Evolutionary conservation across 2,888 invertebrate species (phyloP).

Genomic region (Tetragnatha montana): DNA sequence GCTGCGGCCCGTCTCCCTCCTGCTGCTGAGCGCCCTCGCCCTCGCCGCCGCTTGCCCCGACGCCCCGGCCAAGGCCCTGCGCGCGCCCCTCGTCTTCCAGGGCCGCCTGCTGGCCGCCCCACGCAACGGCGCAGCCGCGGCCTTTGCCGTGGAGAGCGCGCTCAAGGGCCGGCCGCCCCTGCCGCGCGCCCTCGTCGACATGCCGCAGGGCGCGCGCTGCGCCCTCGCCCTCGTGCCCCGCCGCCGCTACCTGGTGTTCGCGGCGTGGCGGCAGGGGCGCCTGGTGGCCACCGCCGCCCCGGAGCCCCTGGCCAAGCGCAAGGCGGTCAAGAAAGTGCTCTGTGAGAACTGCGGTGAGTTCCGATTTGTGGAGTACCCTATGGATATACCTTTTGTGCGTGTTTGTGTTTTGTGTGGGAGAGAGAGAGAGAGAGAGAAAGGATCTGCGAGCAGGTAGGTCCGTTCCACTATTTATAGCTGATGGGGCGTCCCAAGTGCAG

Average conservation of each 20-base stretch:
- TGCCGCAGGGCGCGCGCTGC: slow-evolving; percentile 37
- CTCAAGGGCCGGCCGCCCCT: slow-evolving; percentile 37
- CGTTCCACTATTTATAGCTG: background rate
- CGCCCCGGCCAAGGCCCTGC: slow-evolving; percentile 58
- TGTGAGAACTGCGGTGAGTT: slow-evolving; percentile 68
- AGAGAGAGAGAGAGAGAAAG: too few species aligned
- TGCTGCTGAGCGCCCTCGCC: slow-evolving; percentile 25
- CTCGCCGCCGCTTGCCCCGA: slow-evolving; percentile 36
- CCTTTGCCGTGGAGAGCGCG: slow-evolving; percentile 42
- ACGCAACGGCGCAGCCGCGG: slow-evolving; percentile 39
- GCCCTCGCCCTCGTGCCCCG: slow-evolving; percentile 2
- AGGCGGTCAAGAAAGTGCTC: slow-evolving; percentile 55
- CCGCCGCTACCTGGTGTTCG: slow-evolving; percentile 61
- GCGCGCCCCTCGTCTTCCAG: slow-evolving; percentile 54
- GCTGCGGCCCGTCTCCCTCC: slow-evolving; percentile 30
- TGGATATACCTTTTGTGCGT: background rate
- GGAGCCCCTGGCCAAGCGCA: slow-evolving; percentile 56
- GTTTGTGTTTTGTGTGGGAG: background rate
- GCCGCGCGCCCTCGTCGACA: slow-evolving; percentile 31
- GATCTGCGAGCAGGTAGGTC: background rate
- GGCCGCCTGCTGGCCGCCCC: slow-evolving; percentile 37
- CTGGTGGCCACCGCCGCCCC: slow-evolving; percentile 60
- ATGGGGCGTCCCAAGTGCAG: background rate
- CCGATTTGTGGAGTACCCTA: slow-evolving; percentile 9
- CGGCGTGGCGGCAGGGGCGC: slow-evolving; percentile 43